These are phyloP conservation scores for Carassius auratus DNA, from an alignment of 2,113 vertebrate species.

Conservation along the genomic window DNA sequence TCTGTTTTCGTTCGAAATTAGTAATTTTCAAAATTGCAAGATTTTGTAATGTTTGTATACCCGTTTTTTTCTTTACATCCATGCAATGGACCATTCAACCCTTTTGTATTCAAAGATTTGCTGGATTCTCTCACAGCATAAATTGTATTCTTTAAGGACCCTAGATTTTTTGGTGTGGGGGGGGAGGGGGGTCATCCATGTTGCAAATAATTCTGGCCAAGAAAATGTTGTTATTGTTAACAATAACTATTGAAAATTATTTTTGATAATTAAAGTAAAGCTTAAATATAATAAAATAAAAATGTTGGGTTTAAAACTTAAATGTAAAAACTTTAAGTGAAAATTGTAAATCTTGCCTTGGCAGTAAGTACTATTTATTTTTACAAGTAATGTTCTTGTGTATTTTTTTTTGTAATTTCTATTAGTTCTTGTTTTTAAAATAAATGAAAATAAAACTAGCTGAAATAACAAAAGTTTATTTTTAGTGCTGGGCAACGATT, in stretches of 20 bases:
- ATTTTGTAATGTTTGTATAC: background rate
- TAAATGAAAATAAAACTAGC: too few species aligned
- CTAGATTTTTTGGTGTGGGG: background rate
- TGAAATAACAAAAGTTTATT: too few species aligned
- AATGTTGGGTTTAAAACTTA: background rate
- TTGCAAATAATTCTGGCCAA: background rate
- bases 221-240: background rate
- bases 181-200: background rate
- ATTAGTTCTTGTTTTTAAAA: too few species aligned
- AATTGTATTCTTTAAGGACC: background rate
- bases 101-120: background rate
- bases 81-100: too few species aligned
- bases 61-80: background rate
- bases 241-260: background rate
- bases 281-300: background rate
- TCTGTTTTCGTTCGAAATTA: background rate
- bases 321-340: too few species aligned
- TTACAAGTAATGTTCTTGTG: too few species aligned
- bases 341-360: too few species aligned
- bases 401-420: too few species aligned
- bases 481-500: too few species aligned
- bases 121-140: background rate
- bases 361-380: too few species aligned
- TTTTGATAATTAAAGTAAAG: too few species aligned
- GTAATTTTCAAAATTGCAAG: background rate